Base-by-base conservation (phyloP, 2,888 invertebrate genomes). In the Papilio protenor region DNA sequence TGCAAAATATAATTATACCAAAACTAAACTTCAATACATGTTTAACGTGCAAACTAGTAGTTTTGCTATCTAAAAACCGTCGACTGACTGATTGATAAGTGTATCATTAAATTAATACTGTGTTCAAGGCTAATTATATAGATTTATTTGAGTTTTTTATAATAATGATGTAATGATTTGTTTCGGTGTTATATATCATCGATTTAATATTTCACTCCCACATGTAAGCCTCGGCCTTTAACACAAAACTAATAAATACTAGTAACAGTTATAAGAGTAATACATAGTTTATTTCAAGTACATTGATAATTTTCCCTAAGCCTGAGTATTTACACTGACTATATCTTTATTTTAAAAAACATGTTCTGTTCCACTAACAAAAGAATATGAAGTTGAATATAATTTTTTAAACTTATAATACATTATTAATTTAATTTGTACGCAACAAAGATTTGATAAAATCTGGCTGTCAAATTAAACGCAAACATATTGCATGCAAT, bases 381-480 rank as follows among this genome's bases (percentile, higher is more conserved):
- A n/a, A n/a, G n/a, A n/a, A n/a, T n/a, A n/a, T n/a, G n/a, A n/a
- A n/a, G n/a, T n/a, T n/a, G n/a, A n/a, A n/a, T n/a, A n/a, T n/a
- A n/a, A n/a, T n/a, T n/a, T 16, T 33, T 27, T 5, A 45, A 45
- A 12, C 21, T 45, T 66, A n/a, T n/a, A n/a, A n/a, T n/a, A 12
- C 8, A n/a, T n/a, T 45, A 73, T 40, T 21, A n/a, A 45, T 59
- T 78, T 45, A 49, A 52, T 59, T 27, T 10, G 55, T 64, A 49
- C 61, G 55, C 49, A 75, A 61, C 77, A 71, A 75, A 40, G 75
- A 78, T 75, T 72, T 57, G 78, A 78, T 78, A 78, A 78, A 75
- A 78, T 78, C 75, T 71, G 55, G 72, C 27, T 75, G 75, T 64
- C 78, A 75, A 64, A 78, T 71, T 78, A 64, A 75, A 75, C 16